Base-by-base conservation (phyloP, 2,888 invertebrate species). In the Bimastos eiseni region DNA sequence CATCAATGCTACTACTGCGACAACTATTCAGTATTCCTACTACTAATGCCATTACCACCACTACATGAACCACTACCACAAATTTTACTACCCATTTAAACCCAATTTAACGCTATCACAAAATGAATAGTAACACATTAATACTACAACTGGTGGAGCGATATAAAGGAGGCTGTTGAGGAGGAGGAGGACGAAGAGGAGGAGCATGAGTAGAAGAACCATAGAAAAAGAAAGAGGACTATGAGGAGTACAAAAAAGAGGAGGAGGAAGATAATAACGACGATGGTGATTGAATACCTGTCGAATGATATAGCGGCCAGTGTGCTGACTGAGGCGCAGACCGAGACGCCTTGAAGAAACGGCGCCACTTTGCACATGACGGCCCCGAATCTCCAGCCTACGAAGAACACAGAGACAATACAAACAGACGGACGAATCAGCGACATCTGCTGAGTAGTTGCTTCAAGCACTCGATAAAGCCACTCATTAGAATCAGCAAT, bases 341-440 rank as follows among this genome's bases (percentile, higher is more conserved):
- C 96, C 13, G 96, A 96, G 19, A 96, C 96, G 21, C 96, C 96
- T 94, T 96, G 96, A 6, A 96, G 94, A 93, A 96, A 96, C 13
- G 96, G 96, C 30, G 96, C 96, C 24, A 95, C 95, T 93, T 96
- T 96, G 94, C 96, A 96, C 94, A 96, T 95, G 92, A 96, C 95
- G 92, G 95, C 95, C 3, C 96, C 96, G 91, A 96, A 95, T 84
- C 95, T 95, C 96, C 96, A 96, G 83, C 96, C 96, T 96, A 36
- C 86, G n/a, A 33, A 83, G 6, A 6, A 41, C 8, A 70, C 24
- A 70, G 17, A 70, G 11, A 70, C 11, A 70, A n/a, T 4, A n/a
- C 70, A 70, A 70, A 70, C n/a, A 70, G 8, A 5, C 4, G 0
- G 70, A 17, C 11, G 30, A 30, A 8, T n/a, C n/a, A n/a, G 70